Evolutionary conservation across 2,797 vertebrate genomes (phyloP).

Genomic region (Gallirallus australis): DNA sequence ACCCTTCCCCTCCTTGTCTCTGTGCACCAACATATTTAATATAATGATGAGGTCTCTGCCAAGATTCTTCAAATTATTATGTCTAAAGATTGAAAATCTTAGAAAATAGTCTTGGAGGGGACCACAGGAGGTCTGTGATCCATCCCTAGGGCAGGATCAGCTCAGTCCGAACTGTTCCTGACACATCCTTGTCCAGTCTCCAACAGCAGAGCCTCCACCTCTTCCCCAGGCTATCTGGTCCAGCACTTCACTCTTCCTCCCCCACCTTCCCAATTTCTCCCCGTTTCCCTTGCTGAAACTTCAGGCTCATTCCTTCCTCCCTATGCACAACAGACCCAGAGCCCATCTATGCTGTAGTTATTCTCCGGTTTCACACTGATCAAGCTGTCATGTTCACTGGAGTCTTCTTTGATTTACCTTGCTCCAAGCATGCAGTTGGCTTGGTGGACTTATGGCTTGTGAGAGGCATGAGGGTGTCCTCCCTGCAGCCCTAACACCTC

Average conservation of each 20-base stretch:
- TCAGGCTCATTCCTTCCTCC: not conserved
- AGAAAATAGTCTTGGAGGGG: not conserved
- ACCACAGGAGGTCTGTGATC: not conserved
- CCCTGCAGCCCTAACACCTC: not conserved
- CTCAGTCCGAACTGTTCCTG: not conserved
- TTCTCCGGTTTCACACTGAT: not conserved
- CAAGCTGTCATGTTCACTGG: not conserved
- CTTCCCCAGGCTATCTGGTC: not conserved
- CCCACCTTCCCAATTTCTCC: not conserved
- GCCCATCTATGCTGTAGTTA: not conserved
- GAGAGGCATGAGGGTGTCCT: not conserved
- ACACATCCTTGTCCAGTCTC: not conserved
- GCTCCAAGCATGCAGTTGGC: accelerated
- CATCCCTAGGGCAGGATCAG: not conserved
- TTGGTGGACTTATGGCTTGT: not conserved
- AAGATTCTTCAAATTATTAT: slow-evolving; percentile 27
- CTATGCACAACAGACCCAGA: not conserved
- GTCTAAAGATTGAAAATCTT: not conserved
- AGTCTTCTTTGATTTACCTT: not conserved
- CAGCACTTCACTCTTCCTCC: not conserved
- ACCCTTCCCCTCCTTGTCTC: not conserved
- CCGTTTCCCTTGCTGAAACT: not conserved
- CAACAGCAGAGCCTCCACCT: not conserved
- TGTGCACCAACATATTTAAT: not conserved
- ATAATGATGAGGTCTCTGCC: not conserved